Base-by-base conservation (phyloP, 2,113 vertebrate species). In the Otis tarda region DNA sequence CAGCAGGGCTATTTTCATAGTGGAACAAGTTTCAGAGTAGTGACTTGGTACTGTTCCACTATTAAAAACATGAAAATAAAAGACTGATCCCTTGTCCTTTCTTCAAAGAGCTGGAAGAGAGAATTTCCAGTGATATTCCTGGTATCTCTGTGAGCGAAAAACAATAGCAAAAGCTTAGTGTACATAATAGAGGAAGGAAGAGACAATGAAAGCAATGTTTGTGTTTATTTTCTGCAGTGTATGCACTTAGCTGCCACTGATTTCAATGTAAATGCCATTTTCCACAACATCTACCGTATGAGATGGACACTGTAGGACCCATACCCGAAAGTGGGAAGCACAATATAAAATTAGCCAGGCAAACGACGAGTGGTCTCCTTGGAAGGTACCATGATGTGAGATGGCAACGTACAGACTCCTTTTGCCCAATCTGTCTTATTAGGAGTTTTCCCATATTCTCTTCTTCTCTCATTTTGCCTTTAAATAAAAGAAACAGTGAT, bases 11-110 rank as follows among this genome's bases (percentile, higher is more conserved):
- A 81, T 90, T 97, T 91, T 98, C 90, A 50, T 83, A 97, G 87
- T 87, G 94, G 87, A 92, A 97, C 76, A 95, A 94, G 91, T 97
- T 97, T 92, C 73, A 96, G 90, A 95, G 60, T 73, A 69, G 75
- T 78, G 57, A 65, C 87, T 83, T 95, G 86, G 70, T 95, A 80
- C 21, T 53, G 68, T 90, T 95, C 86, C 89, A 92, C 75, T 83
- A 45, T 83, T 95, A 90, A 93, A 95, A 96, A 76, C 71, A 92
- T 73, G 83, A 64, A 91, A 95, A 80, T 83, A 85, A 93, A 95
- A 82, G 71, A 31, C 5, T 52, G 14, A 64, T 93, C 90, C 76
- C 64, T 92, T 83, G 17, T 81, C 60, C 83, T 91, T 85, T 61
- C 82, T 95, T 89, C 68, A 96, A 78, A 82, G 82, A 84, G 19